Evolutionary conservation across 2,888 invertebrate genomes (phyloP), one percentile per base, ranked within the genome.

Genomic region (Drosophila mettleri): DNA sequence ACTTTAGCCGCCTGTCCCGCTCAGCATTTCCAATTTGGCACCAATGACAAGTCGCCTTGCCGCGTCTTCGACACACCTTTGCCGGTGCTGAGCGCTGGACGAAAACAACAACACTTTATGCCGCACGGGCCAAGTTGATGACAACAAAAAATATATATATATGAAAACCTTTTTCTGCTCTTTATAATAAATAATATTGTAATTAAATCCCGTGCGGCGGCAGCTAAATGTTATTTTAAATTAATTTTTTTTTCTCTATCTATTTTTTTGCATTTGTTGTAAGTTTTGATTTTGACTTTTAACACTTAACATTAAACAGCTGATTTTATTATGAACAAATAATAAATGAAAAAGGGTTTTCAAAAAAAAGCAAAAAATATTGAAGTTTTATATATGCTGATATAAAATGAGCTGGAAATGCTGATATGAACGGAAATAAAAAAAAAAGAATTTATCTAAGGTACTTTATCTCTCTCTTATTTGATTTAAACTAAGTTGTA

Each of bases 281-380:
- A 54, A 39, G 52, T 41, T 52, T 48, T 60, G 20, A 52, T 65
- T 52, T 54, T 31, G 31, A 31, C 65, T 53, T 65, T 62, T 67
- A 65, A 51, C 43, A 71, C 59, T 74, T 48, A 61, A 63, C 38
- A 6, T 53, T 51, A 59, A 65, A 46, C 80, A 74, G 18, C 41
- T 70, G 74, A 70, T 63, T 78, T 70, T 70, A 68, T 61, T 70
- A 53, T 69, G 36, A 60, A 73, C 62, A 67, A 55, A 57, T 64
- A 86, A 88, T 73, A 82, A 88, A 82, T 59, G 60, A 16, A 73
- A 81, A 86, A 70, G 67, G 82, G 82, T 79, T 82, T 88, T 88
- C 59, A 74, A 71, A 77, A 72, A 55, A 67, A 52, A 54, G 22
- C 74, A 65, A 76, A 68, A 51, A 62, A 33, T 10, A 29, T n/a